These are phyloP conservation scores for Eulemur macaco DNA, from an alignment of 2,113 vertebrate genomes.

Conservation along the genomic window DNA sequence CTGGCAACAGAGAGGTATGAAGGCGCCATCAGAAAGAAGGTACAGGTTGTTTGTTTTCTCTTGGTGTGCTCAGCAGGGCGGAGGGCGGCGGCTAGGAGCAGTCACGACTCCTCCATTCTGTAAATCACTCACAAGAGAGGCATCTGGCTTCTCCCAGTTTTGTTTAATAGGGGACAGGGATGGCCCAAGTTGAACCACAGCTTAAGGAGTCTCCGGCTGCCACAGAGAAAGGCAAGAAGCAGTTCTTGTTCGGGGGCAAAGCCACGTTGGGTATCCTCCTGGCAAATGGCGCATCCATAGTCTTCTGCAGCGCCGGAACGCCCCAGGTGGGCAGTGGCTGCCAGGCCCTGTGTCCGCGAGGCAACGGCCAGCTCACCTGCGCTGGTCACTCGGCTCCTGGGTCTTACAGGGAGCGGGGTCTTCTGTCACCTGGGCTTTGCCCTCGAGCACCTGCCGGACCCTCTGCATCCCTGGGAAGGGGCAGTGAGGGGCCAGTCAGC, in stretches of 20 bases:
- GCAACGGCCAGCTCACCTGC: slow-evolving; percentile 84
- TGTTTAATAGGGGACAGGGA: not conserved
- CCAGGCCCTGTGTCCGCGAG: slow-evolving; percentile 79
- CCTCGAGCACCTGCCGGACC: slow-evolving; percentile 88
- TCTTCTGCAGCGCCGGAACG: slow-evolving; percentile 87
- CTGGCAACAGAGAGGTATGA: not conserved
- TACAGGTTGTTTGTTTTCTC: not conserved
- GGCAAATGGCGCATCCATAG: slow-evolving; percentile 88
- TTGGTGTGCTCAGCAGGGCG: rapidly evolving
- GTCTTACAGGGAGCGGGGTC: slow-evolving; percentile 59
- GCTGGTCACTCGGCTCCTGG: slow-evolving; percentile 78
- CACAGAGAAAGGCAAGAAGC: not conserved
- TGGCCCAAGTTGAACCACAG: not conserved
- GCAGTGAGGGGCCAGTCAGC: not conserved
- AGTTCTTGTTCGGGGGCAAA: slow-evolving; percentile 85
- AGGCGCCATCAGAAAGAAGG: not conserved
- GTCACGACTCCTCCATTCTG: not conserved
- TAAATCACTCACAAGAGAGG: not conserved
- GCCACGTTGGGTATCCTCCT: slow-evolving; percentile 71
- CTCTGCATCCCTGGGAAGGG: slow-evolving; percentile 90
- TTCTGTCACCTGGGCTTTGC: slow-evolving; percentile 78
- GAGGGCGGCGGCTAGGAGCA: not conserved
- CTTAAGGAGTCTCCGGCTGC: not conserved
- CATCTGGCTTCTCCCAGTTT: not conserved
- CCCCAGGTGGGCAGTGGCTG: slow-evolving; percentile 78